These are phyloP conservation scores for Cladopsammia gracilis DNA, from an alignment of 64 coral and sea anemone species.

Conservation along the genomic window DNA sequence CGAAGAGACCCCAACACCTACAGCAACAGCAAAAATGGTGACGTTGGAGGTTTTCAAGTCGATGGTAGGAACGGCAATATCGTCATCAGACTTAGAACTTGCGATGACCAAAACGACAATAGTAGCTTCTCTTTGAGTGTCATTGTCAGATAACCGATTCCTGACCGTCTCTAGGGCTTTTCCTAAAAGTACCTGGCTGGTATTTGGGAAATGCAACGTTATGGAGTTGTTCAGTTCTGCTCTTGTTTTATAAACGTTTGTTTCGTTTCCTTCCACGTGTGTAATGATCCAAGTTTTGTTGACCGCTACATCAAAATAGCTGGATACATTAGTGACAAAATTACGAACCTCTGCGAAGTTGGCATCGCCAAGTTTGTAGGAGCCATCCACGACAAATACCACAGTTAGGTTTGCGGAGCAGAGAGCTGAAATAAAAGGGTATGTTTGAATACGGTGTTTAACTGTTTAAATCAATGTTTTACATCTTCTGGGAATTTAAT, in stretches of 20 bases:
- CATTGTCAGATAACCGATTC: background rate
- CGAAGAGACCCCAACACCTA: background rate
- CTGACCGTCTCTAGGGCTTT: background rate
- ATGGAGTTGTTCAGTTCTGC: background rate
- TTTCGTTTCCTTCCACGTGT: background rate
- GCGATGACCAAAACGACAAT: background rate
- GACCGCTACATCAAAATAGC: background rate
- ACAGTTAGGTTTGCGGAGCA: conserved; percentile 5
- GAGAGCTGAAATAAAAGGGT: background rate
- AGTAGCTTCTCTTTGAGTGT: background rate
- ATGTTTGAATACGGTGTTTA: no score
- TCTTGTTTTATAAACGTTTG: background rate
- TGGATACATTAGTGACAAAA: background rate
- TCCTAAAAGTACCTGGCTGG: background rate
- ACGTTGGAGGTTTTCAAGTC: background rate
- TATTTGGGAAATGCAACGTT: background rate
- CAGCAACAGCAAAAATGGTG: background rate
- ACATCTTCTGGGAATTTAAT: no score
- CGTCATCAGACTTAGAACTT: conserved; percentile 16
- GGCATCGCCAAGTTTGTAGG: background rate
- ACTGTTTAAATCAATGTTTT: background rate
- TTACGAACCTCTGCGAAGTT: background rate
- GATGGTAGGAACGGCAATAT: conserved; percentile 1
- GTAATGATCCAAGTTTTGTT: conserved; percentile 13
- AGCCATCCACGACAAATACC: conserved; percentile 20